Evolutionary conservation across 2,888 invertebrate species (phyloP).

Genomic region (Sarcophaga subvicina): DNA sequence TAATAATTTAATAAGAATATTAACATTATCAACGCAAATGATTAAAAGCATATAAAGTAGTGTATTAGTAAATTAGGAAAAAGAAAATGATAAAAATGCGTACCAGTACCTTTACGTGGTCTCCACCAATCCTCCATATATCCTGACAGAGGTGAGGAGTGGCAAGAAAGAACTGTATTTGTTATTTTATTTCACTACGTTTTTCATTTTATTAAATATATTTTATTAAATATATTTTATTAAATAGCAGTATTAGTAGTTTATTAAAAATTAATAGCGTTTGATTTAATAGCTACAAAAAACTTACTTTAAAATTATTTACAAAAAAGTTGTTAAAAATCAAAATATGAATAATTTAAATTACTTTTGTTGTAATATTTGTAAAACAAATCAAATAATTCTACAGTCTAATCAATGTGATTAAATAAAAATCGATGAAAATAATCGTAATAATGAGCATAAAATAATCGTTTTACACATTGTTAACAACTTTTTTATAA

Average conservation of each 20-base stretch:
- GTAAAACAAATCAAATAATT: not conserved
- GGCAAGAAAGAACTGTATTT: constrained; percentile 85
- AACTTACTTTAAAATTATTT: constrained; percentile 48
- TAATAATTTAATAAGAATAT: constrained; percentile 25
- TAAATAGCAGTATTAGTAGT: constrained; percentile 44
- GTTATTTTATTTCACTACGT: constrained; percentile 82
- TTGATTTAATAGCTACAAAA: constrained; percentile 50
- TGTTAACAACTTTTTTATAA: constrained; percentile 2
- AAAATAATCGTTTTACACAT: too few relatives aligned
- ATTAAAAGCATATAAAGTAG: constrained; percentile 64
- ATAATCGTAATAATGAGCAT: too few relatives aligned
- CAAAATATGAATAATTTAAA: not conserved
- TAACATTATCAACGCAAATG: constrained; percentile 13
- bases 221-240: constrained; percentile 33
- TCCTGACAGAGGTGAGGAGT: constrained; percentile 96
- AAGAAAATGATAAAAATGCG: constrained; percentile 18
- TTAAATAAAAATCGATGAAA: not conserved
- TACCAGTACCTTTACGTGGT: constrained; percentile 95
- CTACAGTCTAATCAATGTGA: not conserved
- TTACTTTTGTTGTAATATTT: not conserved
- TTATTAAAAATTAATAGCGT: constrained; percentile 43
- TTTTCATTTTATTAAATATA: constrained; percentile 67
- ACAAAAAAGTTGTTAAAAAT: constrained; percentile 41
- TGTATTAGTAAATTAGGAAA: constrained; percentile 72
- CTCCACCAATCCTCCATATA: constrained; percentile 99